Conservation (phyloP, 1,140 invertebrate genomes). For the Cherax destructor region DNA sequence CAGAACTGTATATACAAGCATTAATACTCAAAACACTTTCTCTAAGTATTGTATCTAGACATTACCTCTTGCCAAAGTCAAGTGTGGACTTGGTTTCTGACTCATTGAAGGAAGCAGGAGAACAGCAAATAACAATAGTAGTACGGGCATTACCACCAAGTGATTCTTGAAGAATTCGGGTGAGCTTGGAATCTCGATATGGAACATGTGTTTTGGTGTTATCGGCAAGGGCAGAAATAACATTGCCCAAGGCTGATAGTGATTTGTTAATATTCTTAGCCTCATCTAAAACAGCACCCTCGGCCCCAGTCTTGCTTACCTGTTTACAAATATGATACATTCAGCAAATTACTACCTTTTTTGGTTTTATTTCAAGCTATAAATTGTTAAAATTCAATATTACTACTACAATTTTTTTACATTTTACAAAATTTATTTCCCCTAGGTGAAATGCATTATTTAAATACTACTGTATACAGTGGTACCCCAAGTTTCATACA, state of each 20-base stretch:
- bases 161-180: slow-evolving; percentile 98
- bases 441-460: too few relatives aligned
- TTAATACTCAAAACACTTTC: not conserved
- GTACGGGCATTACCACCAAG: slow-evolving; percentile 99
- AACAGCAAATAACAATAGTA: slow-evolving; percentile 99
- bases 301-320: slow-evolving; percentile 99
- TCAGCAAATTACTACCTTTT: too few relatives aligned
- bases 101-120: slow-evolving; percentile 99
- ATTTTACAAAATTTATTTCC: too few relatives aligned
- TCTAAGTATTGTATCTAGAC: not conserved
- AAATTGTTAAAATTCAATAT: too few relatives aligned
- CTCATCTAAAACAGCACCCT: slow-evolving; percentile 98
- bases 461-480: too few relatives aligned
- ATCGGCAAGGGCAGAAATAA: slow-evolving; percentile 98
- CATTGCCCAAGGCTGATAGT: slow-evolving; percentile 97
- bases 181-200: slow-evolving; percentile 99
- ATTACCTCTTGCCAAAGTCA: slow-evolving; percentile 94
- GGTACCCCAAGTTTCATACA: too few relatives aligned
- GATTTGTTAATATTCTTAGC: slow-evolving; percentile 99
- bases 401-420: too few relatives aligned
- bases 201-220: slow-evolving; percentile 92
- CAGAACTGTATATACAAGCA: too few relatives aligned
- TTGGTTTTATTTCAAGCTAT: too few relatives aligned
- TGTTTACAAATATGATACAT: slow-evolving; percentile 73
- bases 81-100: slow-evolving; percentile 99